Evolutionary conservation across 2,888 invertebrate genomes (phyloP).

Genomic region (Scelioninae gen. 2): DNA sequence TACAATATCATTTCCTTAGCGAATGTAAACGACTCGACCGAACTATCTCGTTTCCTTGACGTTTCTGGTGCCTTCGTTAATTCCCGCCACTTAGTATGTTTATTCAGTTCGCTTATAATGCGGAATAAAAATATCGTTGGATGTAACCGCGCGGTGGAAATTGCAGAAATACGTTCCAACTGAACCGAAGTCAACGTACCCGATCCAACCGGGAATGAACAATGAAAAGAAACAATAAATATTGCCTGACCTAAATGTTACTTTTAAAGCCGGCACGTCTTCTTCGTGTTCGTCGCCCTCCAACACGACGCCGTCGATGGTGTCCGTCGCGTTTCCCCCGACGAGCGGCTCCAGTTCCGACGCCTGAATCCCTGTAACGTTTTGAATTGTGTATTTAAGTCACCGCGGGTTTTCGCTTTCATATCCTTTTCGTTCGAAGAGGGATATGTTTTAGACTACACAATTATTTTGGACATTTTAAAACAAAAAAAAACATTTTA

Average conservation of each 20-base stretch:
- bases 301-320: conserved; percentile 70
- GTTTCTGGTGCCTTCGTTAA: too few relatives aligned
- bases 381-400: conserved; percentile 12
- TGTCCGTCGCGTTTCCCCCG: conserved; percentile 76
- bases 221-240: conserved; percentile 31
- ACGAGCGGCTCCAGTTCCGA: conserved; percentile 77
- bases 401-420: background rate
- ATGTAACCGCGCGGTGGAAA: background rate
- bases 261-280: conserved; percentile 69
- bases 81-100: background rate
- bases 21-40: too few relatives aligned
- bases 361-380: conserved; percentile 68
- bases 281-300: conserved; percentile 73
- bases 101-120: background rate
- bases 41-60: background rate
- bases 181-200: background rate
- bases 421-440: background rate
- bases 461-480: too few relatives aligned
- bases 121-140: background rate
- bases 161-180: conserved; percentile 5
- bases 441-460: too few relatives aligned
- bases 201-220: conserved; percentile 12
- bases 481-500: too few relatives aligned
- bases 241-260: conserved; percentile 71
- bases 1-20: too few relatives aligned